A percentile compares a stretch with the other conserved stretches of the same genome.
These are phyloP conservation scores for Willowsia nigromaculata DNA, from an alignment of 2,888 invertebrate genomes.

Conservation along the genomic window DNA sequence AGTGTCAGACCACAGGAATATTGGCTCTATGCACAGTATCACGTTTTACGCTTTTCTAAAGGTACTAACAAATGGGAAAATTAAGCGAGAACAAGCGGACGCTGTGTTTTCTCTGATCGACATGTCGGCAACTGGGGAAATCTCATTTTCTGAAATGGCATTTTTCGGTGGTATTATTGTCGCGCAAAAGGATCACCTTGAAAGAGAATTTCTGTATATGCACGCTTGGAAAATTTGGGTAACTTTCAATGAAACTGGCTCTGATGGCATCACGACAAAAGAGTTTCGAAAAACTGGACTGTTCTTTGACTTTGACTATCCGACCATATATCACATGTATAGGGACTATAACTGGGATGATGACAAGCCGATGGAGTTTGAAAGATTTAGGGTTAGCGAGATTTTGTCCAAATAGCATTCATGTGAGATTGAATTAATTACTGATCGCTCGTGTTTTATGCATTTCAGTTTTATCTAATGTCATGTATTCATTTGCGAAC, in stretches of 20 bases:
- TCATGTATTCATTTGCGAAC: slow-evolving; percentile 66
- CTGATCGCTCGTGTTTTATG: too few relatives aligned
- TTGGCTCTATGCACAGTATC: slow-evolving; percentile 58
- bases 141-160: slow-evolving; percentile 59
- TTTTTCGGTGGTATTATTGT: slow-evolving; percentile 59
- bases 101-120: slow-evolving; percentile 59
- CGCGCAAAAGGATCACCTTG: slow-evolving; percentile 67
- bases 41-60: slow-evolving; percentile 60
- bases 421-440: too few relatives aligned
- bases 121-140: slow-evolving; percentile 54
- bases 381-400: slow-evolving; percentile 58
- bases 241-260: slow-evolving; percentile 62
- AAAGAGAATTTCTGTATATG: slow-evolving; percentile 69
- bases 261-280: slow-evolving; percentile 40
- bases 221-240: slow-evolving; percentile 73
- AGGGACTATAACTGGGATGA: slow-evolving; percentile 70
- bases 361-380: slow-evolving; percentile 64
- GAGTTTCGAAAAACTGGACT: slow-evolving; percentile 65
- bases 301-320: slow-evolving; percentile 70
- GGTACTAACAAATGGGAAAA: slow-evolving; percentile 62
- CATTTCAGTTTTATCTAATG: slow-evolving; percentile 64
- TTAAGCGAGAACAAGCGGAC: slow-evolving; percentile 49
- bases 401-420: background rate
- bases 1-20: slow-evolving; percentile 57
- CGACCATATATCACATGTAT: slow-evolving; percentile 66